Evolutionary conservation across 1,140 invertebrate genomes (phyloP).

Genomic region (Aricia agestis): DNA sequence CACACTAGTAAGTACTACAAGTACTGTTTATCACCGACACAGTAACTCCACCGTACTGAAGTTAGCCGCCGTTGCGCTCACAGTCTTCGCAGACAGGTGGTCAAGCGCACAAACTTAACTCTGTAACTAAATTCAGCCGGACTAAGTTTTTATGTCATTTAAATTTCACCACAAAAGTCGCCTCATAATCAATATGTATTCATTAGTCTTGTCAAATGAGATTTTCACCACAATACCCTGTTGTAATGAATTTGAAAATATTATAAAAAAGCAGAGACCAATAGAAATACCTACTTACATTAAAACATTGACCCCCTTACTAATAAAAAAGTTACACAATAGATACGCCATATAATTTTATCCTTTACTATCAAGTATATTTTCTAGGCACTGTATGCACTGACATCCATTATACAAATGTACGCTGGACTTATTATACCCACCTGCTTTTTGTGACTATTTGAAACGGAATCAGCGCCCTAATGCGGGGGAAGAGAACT

Average conservation of each 20-base stretch:
- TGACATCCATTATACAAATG: too few species aligned
- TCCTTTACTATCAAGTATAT: too few species aligned
- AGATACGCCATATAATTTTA: too few species aligned
- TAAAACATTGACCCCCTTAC: too few species aligned
- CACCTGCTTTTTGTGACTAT: too few species aligned
- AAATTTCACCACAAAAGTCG: not conserved
- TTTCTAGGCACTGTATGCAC: not conserved
- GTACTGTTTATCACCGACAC: conserved; percentile 5
- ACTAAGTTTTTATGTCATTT: conserved; percentile 21
- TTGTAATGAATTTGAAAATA: conserved; percentile 18
- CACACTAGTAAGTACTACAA: conserved; percentile 5
- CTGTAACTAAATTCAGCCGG: conserved; percentile 1
- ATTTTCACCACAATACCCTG: conserved; percentile 32
- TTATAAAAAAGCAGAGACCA: too few species aligned
- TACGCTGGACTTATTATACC: too few species aligned
- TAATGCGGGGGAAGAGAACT: too few species aligned
- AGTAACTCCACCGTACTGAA: conserved; percentile 4
- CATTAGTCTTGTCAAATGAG: conserved; percentile 22
- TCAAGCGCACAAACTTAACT: not conserved
- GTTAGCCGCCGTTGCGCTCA: not conserved
- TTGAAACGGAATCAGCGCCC: too few species aligned
- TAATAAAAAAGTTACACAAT: too few species aligned
- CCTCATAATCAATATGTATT: not conserved
- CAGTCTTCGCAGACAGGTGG: not conserved
- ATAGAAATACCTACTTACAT: too few species aligned